These are phyloP conservation scores for Erebia aethiops DNA, from an alignment of 2,888 invertebrate genomes.

Conservation along the genomic window DNA sequence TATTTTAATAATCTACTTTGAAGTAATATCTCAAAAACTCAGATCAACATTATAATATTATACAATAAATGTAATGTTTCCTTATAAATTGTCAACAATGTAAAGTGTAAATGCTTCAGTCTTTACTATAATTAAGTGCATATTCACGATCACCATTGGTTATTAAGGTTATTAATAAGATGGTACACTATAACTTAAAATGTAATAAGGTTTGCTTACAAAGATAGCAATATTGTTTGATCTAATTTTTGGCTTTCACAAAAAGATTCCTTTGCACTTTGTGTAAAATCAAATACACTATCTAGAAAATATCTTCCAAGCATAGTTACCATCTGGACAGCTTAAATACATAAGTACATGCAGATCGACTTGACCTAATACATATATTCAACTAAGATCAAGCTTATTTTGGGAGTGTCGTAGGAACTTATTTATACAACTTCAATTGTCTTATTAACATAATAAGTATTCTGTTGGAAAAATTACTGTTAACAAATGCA, in stretches of 20 bases:
- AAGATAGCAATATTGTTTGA: constrained; percentile 8
- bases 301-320: too few relatives aligned
- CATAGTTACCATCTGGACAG: neutral
- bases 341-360: neutral
- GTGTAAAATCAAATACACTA: too few relatives aligned
- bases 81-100: constrained; percentile 48
- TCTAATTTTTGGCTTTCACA: neutral
- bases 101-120: constrained; percentile 70
- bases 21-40: constrained; percentile 44
- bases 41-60: constrained; percentile 50
- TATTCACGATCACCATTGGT: constrained; percentile 37
- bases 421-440: constrained; percentile 5
- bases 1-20: constrained; percentile 43
- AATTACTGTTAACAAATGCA: constrained; percentile 11
- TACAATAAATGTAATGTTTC: constrained; percentile 45
- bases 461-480: neutral
- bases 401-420: constrained; percentile 21
- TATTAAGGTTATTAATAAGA: constrained; percentile 4
- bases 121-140: constrained; percentile 50
- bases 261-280: too few relatives aligned
- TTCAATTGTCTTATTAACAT: neutral
- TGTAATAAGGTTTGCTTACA: neutral
- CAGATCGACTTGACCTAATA: constrained; percentile 7
- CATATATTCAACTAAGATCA: neutral
- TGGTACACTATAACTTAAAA: neutral